Base-by-base conservation (phyloP, 2,797 vertebrate species). In the Acridotheres tristis region DNA sequence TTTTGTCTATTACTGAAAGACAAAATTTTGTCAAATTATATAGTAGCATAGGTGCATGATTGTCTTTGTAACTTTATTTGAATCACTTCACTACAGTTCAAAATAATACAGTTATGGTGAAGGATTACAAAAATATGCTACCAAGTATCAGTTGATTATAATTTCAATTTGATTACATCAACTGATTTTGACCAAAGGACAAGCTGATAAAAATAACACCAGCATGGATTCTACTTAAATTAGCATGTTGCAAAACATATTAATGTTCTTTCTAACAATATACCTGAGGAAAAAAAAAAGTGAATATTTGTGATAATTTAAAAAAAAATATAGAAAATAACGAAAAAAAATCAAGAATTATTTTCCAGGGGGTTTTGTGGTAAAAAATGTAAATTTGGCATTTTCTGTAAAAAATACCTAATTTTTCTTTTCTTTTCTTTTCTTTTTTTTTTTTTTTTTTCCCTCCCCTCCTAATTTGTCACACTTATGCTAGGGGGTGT, bases 401-500 rank as follows among this genome's bases (percentile, higher is more conserved):
- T n/a, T 69, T 65, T 53, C 5, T n/a, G 7, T 25, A 30, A 61
- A 73, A 54, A 50, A 5, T 0, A 0, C 0, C 40, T 40, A 13
- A 40, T 40, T 40, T 40, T 40, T 40, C 34, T 34, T 34, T 34
- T 34, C 34, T 34, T 40, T 40, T 40, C 13, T 0, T 5, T 18
- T n/a, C n/a, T n/a, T n/a, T n/a, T n/a, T n/a, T n/a, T 27, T 22
- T 7, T 10, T 21, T 10, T 21, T 5, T 30, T 36, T 25, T 27
- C 19, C 34, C 34, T 36, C 22, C 13, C 48, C 25, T 15, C 25
- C 14, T 50, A 21, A 66, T 59, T 59, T 59, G 0, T 55, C 4
- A 30, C 0, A 0, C 3, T 43, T 58, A 11, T 40, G 1, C 34
- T 38, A 2, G 5, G 8, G 5, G 2, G 1, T 22, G 5, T 8